Base-by-base conservation (phyloP, 2,113 vertebrate species). In the Trachemys scripta region DNA sequence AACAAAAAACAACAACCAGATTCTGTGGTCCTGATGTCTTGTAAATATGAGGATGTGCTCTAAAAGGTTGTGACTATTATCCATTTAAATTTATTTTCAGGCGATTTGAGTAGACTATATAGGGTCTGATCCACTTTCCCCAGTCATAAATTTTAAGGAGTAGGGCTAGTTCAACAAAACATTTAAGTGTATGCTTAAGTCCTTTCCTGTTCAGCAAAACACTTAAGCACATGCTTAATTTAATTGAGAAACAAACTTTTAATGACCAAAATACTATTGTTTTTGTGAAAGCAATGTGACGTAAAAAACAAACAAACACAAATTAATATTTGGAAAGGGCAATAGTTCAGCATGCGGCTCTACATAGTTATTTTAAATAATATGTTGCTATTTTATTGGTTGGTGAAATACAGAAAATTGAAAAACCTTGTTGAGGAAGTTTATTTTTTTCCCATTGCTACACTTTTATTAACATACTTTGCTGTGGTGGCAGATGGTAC, bases 211-310 rank as follows among this genome's bases (percentile, higher is more conserved):
- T 86, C 31, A 88, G 82, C 49, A 80, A 90, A 80, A 5, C 85
- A 76, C 79, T 89, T 93, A 4, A 51, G 69, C 19, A 1, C 72
- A 20, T 24, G n/a, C n/a, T 86, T 76, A 92, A 87, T 31, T 82
- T 81, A 94, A 38, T 82, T 92, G 35, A 90, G 72, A 72, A 82
- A 90, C 93, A 56, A 92, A 69, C 89, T n/a, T 95, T 91, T 59
- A 88, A 90, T 94, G 51, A 88, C 54, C 90, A 75, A 75, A 89
- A 93, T 35, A 51, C 47, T 83, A 82, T 80, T 38, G 11, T 57
- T 94, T 79, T 92, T 22, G 2, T 83, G 81, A 90, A 86, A 24
- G 17, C 47, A 80, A 93, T 88, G 31, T 84, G 42, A 69, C 93
- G 2, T 65, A 42, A 85, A 54, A 5, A 86, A 45, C 50, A 50